phyloP scores from a whole-genome alignment of 2,113 vertebrate genomes.

The Catharus minimus region DNA sequence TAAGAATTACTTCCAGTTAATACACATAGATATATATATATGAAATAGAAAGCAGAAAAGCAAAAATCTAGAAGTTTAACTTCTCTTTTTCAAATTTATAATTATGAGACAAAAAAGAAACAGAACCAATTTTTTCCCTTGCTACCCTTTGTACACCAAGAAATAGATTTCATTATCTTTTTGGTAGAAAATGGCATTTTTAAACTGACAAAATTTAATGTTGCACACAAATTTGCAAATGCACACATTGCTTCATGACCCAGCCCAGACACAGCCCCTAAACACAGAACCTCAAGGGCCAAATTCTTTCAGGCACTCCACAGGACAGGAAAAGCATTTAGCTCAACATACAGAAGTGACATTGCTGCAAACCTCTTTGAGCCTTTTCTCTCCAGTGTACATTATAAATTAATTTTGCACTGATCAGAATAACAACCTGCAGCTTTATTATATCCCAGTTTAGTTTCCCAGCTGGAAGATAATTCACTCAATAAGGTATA shows the following conservation, averaged over 20 bases:
- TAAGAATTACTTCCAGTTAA: neutral
- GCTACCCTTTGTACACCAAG: too few relatives aligned
- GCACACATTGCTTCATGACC: neutral
- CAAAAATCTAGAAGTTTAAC: neutral
- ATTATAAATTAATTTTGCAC: constrained; percentile 9
- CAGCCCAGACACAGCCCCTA: neutral
- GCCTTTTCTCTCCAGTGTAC: neutral
- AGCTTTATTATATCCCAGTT: neutral
- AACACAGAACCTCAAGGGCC: neutral
- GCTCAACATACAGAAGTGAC: neutral
- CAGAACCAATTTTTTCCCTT: neutral
- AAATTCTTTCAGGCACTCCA: neutral
- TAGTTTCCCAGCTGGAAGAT: neutral
- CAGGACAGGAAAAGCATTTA: neutral
- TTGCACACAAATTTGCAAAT: neutral
- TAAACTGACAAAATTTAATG: neutral
- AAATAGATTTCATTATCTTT: neutral
- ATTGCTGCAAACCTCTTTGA: neutral
- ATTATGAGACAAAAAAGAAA: neutral
- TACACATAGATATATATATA: neutral
- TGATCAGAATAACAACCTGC: neutral
- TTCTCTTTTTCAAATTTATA: neutral
- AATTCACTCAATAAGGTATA: neutral
- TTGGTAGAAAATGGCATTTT: neutral
- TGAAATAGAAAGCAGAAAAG: neutral